Percentiles rank a stretch among this genome's conserved stretches.
Evolutionary conservation across 2,888 invertebrate species (phyloP).

Genomic region (Sturmia bella): DNA sequence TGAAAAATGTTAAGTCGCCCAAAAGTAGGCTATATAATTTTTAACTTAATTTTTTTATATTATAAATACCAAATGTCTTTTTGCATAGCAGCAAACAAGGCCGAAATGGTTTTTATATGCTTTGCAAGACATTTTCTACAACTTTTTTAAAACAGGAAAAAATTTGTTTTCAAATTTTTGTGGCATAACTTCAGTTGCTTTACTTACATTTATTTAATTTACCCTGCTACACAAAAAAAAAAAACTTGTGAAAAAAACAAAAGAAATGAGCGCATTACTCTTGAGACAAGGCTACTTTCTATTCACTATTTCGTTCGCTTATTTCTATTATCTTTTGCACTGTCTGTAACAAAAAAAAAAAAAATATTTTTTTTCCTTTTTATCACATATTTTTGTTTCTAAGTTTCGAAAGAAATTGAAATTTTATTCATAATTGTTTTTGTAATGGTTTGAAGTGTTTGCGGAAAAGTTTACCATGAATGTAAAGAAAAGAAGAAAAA

Average conservation of each 20-base stretch:
- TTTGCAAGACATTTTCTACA: neutral
- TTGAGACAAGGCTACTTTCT: slow-evolving; percentile 55
- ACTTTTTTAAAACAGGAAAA: neutral
- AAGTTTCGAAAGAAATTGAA: slow-evolving; percentile 54
- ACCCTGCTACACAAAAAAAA: slow-evolving; percentile 11
- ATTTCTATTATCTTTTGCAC: neutral
- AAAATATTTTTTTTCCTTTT: slow-evolving; percentile 6
- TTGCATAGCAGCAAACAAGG: neutral
- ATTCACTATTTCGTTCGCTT: neutral
- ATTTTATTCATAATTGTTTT: slow-evolving; percentile 62
- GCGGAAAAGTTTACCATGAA: slow-evolving; percentile 27
- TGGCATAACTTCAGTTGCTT: slow-evolving; percentile 1
- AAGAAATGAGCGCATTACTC: slow-evolving; percentile 47
- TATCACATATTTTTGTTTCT: neutral
- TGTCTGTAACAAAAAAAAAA: neutral
- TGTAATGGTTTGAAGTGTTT: slow-evolving; percentile 37
- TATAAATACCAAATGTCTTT: neutral
- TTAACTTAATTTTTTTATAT: neutral
- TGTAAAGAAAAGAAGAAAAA: neutral
- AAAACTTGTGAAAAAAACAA: neutral
- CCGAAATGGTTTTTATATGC: neutral
- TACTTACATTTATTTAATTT: slow-evolving; percentile 48
- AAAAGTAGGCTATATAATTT: slow-evolving; percentile 25
- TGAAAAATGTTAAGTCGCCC: neutral
- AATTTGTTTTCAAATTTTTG: neutral